Conservation (phyloP, 2,888 invertebrate genomes). For the Aelia acuminata region DNA sequence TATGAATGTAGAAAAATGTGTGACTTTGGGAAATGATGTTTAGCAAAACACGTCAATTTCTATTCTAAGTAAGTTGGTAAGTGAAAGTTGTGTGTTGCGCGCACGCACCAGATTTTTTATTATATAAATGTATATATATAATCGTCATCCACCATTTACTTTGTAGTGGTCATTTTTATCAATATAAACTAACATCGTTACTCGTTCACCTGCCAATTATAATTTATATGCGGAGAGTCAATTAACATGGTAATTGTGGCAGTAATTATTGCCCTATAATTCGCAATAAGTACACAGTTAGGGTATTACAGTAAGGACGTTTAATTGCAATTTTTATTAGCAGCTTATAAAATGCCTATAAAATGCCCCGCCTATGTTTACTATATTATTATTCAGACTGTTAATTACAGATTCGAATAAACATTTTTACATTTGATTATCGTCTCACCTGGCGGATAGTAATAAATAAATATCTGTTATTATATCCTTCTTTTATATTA, state of each 20-base stretch:
- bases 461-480: neutral
- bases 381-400: neutral
- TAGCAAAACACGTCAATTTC: no score
- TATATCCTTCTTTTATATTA: neutral
- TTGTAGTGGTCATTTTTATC: no score
- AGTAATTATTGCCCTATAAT: neutral
- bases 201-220: no score
- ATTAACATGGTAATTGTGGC: neutral
- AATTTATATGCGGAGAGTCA: neutral
- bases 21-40: no score
- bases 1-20: no score
- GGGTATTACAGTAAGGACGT: neutral
- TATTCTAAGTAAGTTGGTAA: no score
- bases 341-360: neutral
- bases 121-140: no score
- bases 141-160: no score
- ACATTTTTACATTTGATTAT: neutral
- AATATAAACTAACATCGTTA: no score
- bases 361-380: neutral
- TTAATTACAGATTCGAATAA: slow-evolving; percentile 7
- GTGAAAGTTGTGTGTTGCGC: no score
- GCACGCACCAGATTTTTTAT: no score
- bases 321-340: neutral
- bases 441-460: neutral
- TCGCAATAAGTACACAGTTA: neutral